Evolutionary conservation across 2,888 invertebrate species (phyloP), one percentile per base, ranked within the genome.

Genomic region (Hydroisotoma schaefferi): DNA sequence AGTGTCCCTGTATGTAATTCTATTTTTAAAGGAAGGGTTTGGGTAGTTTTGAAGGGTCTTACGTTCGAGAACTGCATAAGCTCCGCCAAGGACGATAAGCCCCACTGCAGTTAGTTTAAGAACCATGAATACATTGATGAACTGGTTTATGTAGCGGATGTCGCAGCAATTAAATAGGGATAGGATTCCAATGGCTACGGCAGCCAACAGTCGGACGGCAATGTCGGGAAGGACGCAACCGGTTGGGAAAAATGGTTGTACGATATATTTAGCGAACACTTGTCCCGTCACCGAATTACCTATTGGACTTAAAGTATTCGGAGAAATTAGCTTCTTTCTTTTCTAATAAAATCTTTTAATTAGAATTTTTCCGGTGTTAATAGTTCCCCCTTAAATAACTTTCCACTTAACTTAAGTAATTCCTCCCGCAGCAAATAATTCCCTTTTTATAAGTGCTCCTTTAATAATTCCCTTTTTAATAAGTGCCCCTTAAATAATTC

Each of bases 281-380:
- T 69, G 33, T 10, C 64, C 68, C 22, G 69, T 57, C n/a, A 70
- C 66, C 18, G 69, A 68, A 53, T 67, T 70, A 6, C 63, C 57
- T 2, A 67, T 61, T 8, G 71, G 71, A 26, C 69, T 71, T 27
- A 5, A 59, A 55, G 15, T n/a, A n/a, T n/a, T n/a, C n/a, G n/a
- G n/a, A n/a, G n/a, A n/a, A n/a, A n/a, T n/a, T n/a, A n/a, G n/a
- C n/a, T n/a, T n/a, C n/a, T n/a, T n/a, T n/a, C n/a, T n/a, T n/a
- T n/a, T n/a, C n/a, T n/a, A n/a, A n/a, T n/a, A n/a, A n/a, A n/a
- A n/a, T n/a, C n/a, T n/a, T n/a, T n/a, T n/a, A n/a, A n/a, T n/a
- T n/a, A n/a, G n/a, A n/a, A n/a, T n/a, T n/a, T n/a, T n/a, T n/a
- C n/a, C n/a, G n/a, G n/a, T n/a, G n/a, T n/a, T n/a, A n/a, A n/a